phyloP scores from a whole-genome alignment of 1,140 invertebrate species.

The Rhagoletis pomonella region DNA sequence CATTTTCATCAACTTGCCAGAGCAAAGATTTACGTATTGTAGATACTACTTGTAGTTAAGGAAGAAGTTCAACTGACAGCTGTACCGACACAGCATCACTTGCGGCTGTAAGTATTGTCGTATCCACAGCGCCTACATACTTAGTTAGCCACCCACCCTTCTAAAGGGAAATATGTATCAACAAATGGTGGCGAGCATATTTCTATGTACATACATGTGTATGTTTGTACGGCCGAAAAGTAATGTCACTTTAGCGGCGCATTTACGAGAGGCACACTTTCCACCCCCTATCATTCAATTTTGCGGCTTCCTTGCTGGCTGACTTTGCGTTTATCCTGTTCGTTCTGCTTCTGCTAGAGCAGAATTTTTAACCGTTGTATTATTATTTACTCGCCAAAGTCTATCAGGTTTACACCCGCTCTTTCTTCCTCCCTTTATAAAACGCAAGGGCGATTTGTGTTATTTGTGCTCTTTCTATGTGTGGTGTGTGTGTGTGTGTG shows the following conservation, averaged over 20 bases:
- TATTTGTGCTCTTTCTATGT: background rate
- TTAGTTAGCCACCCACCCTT: background rate
- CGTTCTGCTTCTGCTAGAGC: too few relatives aligned
- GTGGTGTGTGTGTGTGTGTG: background rate
- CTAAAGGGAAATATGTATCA: background rate
- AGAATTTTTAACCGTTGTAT: background rate
- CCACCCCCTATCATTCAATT: conserved; percentile 9
- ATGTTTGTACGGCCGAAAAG: background rate
- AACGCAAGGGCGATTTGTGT: too few relatives aligned
- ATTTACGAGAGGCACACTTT: background rate
- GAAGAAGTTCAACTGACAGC: background rate
- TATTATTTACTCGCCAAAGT: conserved; percentile 20
- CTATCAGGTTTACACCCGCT: conserved; percentile 5
- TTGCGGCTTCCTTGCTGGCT: background rate
- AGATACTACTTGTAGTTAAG: background rate
- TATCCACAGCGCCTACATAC: background rate
- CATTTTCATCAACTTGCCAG: background rate
- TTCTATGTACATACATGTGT: too few relatives aligned
- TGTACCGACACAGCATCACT: background rate
- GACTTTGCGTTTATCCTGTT: too few relatives aligned
- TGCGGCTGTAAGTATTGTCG: background rate
- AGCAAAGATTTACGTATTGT: background rate
- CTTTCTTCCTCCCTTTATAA: too few relatives aligned
- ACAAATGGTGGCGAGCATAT: background rate
- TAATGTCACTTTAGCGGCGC: conserved; percentile 5